Percentiles rank a stretch among this genome's conserved stretches.
These are phyloP conservation scores for Hystrix cristata DNA, from an alignment of 2,113 vertebrate genomes.

Conservation along the genomic window DNA sequence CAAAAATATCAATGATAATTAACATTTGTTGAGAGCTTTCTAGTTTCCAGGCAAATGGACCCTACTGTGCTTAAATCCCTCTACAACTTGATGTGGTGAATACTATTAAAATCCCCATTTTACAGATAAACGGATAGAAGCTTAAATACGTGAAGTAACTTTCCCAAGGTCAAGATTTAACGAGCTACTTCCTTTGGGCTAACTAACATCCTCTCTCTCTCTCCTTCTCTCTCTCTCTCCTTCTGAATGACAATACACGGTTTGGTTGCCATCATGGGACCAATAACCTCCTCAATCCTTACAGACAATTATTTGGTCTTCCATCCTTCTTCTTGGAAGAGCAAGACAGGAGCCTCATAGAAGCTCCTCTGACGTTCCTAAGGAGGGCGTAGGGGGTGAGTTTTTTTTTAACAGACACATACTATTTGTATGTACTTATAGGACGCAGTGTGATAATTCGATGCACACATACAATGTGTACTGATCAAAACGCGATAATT, in stretches of 20 bases:
- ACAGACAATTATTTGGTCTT: not conserved
- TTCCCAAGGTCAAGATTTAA: slow-evolving; percentile 41
- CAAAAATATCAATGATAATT: slow-evolving; percentile 53
- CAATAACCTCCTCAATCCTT: not conserved
- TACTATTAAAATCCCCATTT: slow-evolving; percentile 53
- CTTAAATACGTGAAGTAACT: slow-evolving; percentile 66
- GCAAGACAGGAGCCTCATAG: not conserved
- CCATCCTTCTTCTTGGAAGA: not conserved
- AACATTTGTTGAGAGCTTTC: slow-evolving; percentile 15
- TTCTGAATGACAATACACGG: not conserved
- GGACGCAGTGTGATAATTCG: not conserved
- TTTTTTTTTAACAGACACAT: not conserved
- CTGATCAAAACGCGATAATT: not conserved
- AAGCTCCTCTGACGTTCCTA: not conserved
- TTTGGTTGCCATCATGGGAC: not conserved
- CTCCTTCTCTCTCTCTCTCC: too few relatives aligned
- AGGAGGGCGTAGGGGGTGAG: not conserved
- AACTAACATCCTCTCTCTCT: not conserved
- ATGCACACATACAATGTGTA: not conserved
- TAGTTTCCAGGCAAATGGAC: slow-evolving; percentile 45
- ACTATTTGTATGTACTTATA: not conserved
- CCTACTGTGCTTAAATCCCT: slow-evolving; percentile 41
- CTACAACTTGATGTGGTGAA: not conserved
- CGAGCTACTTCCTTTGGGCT: slow-evolving; percentile 51
- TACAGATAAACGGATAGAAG: slow-evolving; percentile 58